Conservation (phyloP, 30 jellyfish, hydroid and myxozoan genomes). For the Hydra vulgaris region DNA sequence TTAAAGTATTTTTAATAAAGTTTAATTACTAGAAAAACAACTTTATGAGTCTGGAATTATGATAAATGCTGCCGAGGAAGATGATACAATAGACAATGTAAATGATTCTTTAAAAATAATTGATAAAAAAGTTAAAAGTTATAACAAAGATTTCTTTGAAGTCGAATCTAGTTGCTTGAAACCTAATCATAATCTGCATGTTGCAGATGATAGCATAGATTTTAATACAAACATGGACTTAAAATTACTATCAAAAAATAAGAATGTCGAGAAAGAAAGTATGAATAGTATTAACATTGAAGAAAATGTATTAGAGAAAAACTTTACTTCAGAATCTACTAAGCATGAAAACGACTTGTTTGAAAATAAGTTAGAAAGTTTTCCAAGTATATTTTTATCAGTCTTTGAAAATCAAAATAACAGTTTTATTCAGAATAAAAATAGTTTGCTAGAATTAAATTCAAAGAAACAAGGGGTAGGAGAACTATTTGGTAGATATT, state of each 20-base stretch:
- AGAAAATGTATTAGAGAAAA: not conserved
- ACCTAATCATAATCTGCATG: no score
- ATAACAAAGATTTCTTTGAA: not conserved
- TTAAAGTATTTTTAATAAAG: no score
- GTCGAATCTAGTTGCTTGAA: no score
- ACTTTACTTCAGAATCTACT: not conserved
- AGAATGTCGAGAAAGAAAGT: not conserved
- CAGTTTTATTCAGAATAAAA: not conserved
- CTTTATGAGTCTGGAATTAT: not conserved
- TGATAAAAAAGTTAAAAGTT: not conserved
- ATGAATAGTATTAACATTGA: no score
- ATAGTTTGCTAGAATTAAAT: not conserved
- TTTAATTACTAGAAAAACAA: no score
- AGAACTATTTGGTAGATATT: not conserved
- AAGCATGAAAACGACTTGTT: no score
- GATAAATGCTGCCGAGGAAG: no score
- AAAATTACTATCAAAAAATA: not conserved
- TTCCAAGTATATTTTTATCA: not conserved
- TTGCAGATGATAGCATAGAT: not conserved
- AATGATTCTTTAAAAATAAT: not conserved
- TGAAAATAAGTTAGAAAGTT: not conserved
- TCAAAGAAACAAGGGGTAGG: not conserved
- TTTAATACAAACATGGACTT: not conserved
- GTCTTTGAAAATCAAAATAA: not conserved
- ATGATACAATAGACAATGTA: not conserved